Conservation (phyloP, 2,797 vertebrate genomes). For the Catharus ustulatus region DNA sequence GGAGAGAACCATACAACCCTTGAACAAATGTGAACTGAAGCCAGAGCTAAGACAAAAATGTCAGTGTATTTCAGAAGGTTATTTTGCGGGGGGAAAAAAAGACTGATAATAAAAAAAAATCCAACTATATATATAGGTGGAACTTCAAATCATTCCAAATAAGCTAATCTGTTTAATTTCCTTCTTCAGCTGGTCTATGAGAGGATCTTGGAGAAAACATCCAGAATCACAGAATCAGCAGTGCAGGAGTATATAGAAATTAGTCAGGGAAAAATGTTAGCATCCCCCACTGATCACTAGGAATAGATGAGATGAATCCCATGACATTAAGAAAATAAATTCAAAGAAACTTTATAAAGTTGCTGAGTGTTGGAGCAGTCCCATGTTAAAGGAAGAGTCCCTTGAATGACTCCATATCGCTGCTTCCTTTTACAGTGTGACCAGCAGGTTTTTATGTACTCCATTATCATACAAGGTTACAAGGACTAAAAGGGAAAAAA, state of each 20-base stretch:
- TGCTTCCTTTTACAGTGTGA: background rate
- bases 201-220: slow-evolving; percentile 7
- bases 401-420: background rate
- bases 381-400: background rate
- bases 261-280: background rate
- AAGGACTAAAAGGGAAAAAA: background rate
- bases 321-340: background rate
- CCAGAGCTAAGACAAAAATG: background rate
- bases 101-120: background rate
- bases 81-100: rapidly evolving
- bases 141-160: background rate
- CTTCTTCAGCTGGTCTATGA: background rate
- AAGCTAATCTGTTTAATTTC: slow-evolving; percentile 1
- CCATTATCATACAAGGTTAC: background rate
- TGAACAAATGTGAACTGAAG: background rate
- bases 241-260: background rate
- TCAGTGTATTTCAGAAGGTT: background rate
- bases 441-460: background rate
- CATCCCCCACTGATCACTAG: background rate
- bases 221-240: background rate
- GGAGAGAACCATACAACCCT: background rate
- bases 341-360: background rate
- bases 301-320: background rate
- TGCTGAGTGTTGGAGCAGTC: background rate
- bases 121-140: background rate